Percentiles rank a stretch among this genome's conserved stretches.
These are phyloP conservation scores for Zeus faber DNA, from an alignment of 2,113 vertebrate genomes.

Conservation along the genomic window DNA sequence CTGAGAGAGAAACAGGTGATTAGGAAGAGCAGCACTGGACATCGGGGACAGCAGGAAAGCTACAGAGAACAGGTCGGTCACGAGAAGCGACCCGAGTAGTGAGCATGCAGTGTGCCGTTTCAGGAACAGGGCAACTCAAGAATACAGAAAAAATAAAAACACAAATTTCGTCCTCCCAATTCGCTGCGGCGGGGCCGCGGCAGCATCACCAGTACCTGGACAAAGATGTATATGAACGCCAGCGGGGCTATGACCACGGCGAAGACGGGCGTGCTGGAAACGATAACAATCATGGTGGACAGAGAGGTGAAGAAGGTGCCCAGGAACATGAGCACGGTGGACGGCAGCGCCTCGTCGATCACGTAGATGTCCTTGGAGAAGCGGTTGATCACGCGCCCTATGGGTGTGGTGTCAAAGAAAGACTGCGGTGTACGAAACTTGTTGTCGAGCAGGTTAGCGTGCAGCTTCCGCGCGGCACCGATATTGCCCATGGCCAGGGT, in stretches of 20 bases:
- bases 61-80: too few relatives aligned
- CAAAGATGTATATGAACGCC: slow-evolving; percentile 81
- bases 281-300: slow-evolving; percentile 86
- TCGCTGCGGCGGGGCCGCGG: background rate
- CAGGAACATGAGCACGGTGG: slow-evolving; percentile 87
- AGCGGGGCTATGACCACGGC: slow-evolving; percentile 82
- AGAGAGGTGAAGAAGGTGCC: slow-evolving; percentile 79
- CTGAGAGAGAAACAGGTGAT: slow-evolving; percentile 26
- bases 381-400: slow-evolving; percentile 92
- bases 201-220: slow-evolving; percentile 79
- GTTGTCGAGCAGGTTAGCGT: slow-evolving; percentile 83
- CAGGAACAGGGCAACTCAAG: slow-evolving; percentile 28
- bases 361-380: slow-evolving; percentile 94
- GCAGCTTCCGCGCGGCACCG: slow-evolving; percentile 80
- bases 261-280: slow-evolving; percentile 87
- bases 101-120: slow-evolving; percentile 34
- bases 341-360: slow-evolving; percentile 86
- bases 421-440: slow-evolving; percentile 89
- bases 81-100: too few relatives aligned
- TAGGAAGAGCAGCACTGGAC: slow-evolving; percentile 22
- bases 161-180: too few relatives aligned
- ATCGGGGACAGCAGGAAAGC: slow-evolving; percentile 30
- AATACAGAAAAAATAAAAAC: too few relatives aligned
- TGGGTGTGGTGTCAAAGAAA: slow-evolving; percentile 94
- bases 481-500: slow-evolving; percentile 85